A percentile compares a stretch with the other conserved stretches of the same genome.
Evolutionary conservation across 1,140 invertebrate genomes (phyloP).

Genomic region (Drosophila miranda): DNA sequence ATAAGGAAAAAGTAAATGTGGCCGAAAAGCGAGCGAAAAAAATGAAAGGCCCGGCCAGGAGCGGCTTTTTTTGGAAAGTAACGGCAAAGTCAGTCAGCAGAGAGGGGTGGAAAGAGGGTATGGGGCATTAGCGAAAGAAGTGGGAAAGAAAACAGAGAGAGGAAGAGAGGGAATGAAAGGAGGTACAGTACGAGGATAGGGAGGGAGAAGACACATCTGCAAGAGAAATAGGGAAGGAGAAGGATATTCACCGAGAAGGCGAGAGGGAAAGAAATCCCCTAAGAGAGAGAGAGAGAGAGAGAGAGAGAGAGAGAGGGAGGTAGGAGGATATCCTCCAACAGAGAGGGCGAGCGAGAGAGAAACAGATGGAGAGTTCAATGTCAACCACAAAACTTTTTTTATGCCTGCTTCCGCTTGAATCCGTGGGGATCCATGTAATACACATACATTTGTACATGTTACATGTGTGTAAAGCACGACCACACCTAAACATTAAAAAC

Average conservation of each 20-base stretch:
- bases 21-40: constrained; percentile 40
- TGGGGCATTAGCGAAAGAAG: background rate
- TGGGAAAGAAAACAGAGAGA: too few species aligned
- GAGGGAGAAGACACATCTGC: too few species aligned
- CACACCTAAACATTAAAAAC: constrained; percentile 73
- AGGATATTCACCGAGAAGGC: constrained; percentile 1
- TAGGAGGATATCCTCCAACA: background rate
- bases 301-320: constrained; percentile 1
- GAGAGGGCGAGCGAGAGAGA: constrained; percentile 11
- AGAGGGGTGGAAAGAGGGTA: constrained; percentile 5
- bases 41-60: constrained; percentile 66
- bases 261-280: constrained; percentile 4
- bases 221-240: too few species aligned
- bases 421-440: too few species aligned
- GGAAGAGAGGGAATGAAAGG: too few species aligned
- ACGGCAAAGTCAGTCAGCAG: constrained; percentile 37
- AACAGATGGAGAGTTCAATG: constrained; percentile 67
- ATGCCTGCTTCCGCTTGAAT: constrained; percentile 55
- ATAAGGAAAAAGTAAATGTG: constrained; percentile 52
- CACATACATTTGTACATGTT: constrained; percentile 12
- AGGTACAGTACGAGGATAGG: too few species aligned
- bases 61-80: constrained; percentile 71
- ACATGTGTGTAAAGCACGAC: constrained; percentile 60
- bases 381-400: constrained; percentile 61
- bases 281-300: constrained; percentile 4